Evolutionary conservation across 2,113 vertebrate species (phyloP).

Genomic region (Varanus salvator): DNA sequence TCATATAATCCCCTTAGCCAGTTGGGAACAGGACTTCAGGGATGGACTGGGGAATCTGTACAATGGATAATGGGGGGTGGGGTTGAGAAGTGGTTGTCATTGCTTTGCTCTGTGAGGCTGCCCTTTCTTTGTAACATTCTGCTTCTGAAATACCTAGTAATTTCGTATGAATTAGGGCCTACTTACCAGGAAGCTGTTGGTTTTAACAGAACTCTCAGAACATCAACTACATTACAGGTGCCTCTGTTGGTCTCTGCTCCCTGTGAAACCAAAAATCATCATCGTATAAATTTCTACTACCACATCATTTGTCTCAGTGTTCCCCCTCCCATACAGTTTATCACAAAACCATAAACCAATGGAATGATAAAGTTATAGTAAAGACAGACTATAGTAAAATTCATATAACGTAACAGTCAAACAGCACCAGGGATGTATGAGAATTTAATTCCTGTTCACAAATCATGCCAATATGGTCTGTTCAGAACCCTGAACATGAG

Average conservation of each 20-base stretch:
- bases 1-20: no score
- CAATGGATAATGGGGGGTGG: neutral
- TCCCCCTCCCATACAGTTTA: neutral
- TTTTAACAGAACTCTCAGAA: neutral
- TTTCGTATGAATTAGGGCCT: no score
- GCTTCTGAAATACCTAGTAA: no score
- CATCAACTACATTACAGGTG: neutral
- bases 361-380: neutral
- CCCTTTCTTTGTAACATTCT: no score
- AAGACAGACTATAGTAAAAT: neutral
- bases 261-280: neutral
- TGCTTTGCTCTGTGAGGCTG: no score
- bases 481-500: no score
- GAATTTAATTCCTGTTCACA: no score
- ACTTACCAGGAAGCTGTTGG: no score
- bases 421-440: no score
- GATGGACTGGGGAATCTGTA: neutral
- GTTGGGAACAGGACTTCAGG: neutral
- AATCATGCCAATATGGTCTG: no score
- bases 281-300: neutral
- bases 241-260: neutral
- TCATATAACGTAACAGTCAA: neutral
- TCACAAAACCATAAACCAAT: neutral
- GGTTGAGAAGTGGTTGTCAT: neutral
- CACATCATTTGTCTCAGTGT: neutral